A percentile compares a stretch with the other conserved stretches of the same genome.
Evolutionary conservation across 2,888 invertebrate species (phyloP).

Genomic region (Ormyrus thymus): DNA sequence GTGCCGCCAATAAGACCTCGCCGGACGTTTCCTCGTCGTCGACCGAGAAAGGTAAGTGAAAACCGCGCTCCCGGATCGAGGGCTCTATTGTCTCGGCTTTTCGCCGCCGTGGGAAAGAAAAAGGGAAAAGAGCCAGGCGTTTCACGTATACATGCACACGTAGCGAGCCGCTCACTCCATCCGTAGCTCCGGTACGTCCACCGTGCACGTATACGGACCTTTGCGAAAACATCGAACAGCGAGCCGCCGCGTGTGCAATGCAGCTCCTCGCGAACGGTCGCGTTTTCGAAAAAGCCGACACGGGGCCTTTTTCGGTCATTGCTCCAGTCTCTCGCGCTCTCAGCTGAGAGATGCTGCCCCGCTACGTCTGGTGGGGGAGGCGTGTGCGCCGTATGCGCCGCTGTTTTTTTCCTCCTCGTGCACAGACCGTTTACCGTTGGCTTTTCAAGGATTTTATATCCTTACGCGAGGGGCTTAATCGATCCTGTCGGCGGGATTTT

Average conservation of each 20-base stretch:
- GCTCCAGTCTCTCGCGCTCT: constrained; percentile 41
- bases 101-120: no score
- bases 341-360: constrained; percentile 39
- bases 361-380: neutral
- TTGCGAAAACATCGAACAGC: constrained; percentile 38
- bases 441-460: no score
- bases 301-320: constrained; percentile 38
- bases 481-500: no score
- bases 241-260: neutral
- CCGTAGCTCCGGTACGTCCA: neutral
- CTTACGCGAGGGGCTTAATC: no score
- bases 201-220: constrained; percentile 13
- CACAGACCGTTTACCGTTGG: no score
- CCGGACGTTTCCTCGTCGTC: constrained; percentile 46
- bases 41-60: constrained; percentile 31
- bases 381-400: neutral
- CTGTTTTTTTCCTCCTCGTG: no score
- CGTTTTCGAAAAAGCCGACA: neutral
- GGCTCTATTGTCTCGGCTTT: neutral
- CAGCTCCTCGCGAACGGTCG: neutral
- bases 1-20: no score
- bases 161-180: no score
- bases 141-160: no score
- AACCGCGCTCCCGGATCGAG: neutral
- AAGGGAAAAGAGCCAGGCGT: no score